Conservation (phyloP, 53 echinoderm and acorn worm species). For the Mesocentrotus franciscanus region DNA sequence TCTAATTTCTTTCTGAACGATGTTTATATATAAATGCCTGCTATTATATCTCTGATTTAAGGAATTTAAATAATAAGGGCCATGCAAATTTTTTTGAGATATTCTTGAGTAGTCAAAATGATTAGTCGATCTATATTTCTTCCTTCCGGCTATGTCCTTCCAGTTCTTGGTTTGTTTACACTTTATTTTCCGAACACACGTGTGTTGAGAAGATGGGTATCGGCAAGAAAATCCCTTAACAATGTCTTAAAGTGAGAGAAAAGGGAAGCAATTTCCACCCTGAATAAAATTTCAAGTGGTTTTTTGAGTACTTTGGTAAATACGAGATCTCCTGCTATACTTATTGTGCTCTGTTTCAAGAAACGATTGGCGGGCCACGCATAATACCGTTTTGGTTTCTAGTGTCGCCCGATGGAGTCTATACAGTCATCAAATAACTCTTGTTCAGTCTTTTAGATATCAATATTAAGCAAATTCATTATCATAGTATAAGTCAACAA, state of each 20-base stretch:
- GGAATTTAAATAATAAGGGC: background rate
- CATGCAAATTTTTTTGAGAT: background rate
- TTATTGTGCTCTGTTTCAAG: slow-evolving; percentile 2
- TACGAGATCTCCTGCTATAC: background rate
- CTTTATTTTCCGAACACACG: slow-evolving; percentile 43
- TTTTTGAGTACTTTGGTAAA: slow-evolving; percentile 56
- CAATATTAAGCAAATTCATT: too few relatives aligned
- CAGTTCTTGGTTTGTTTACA: slow-evolving; percentile 7
- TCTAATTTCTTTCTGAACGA: too few relatives aligned
- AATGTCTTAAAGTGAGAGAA: slow-evolving; percentile 46
- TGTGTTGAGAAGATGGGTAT: slow-evolving; percentile 35
- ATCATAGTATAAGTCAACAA: too few relatives aligned
- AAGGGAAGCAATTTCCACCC: slow-evolving; percentile 61
- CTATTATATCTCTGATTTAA: too few relatives aligned
- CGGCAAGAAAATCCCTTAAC: slow-evolving; percentile 29
- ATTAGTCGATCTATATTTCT: background rate
- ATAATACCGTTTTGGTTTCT: background rate
- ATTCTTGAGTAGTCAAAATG: background rate
- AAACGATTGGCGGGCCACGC: background rate
- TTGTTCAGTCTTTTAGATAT: too few relatives aligned
- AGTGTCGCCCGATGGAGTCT: background rate
- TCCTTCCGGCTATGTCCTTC: background rate
- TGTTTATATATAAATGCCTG: too few relatives aligned
- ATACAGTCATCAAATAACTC: too few relatives aligned
- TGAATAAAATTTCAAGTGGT: slow-evolving; percentile 51